Percentiles rank a stretch among this genome's conserved stretches.
Evolutionary conservation across 1,140 invertebrate species (phyloP).

Genomic region (Cydia fagiglandana): DNA sequence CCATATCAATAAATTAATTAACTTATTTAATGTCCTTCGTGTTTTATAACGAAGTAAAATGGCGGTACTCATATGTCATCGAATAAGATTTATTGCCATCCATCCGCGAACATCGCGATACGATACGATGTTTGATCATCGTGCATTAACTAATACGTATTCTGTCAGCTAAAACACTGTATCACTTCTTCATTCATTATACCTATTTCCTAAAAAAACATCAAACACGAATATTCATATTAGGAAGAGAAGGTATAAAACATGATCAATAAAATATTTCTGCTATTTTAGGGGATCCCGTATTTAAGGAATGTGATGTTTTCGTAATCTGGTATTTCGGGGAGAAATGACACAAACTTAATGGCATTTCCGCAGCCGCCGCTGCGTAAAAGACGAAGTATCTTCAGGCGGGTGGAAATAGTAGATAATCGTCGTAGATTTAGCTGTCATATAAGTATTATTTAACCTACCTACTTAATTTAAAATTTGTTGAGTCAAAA

Average conservation of each 20-base stretch:
- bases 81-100: not conserved
- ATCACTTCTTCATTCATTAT: not conserved
- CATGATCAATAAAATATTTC: not conserved
- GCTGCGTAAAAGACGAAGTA: not conserved
- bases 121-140: not conserved
- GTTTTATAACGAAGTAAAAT: not conserved
- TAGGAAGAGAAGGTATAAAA: not conserved
- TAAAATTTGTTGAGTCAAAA: too few species aligned
- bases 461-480: too few species aligned
- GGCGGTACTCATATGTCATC: not conserved
- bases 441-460: too few species aligned
- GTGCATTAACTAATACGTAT: not conserved
- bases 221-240: not conserved
- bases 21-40: not conserved
- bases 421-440: too few species aligned
- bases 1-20: not conserved
- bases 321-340: not conserved
- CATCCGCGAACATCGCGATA: not conserved
- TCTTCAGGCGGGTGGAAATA: not conserved
- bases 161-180: not conserved
- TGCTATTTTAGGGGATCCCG: not conserved
- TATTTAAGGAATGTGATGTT: conserved; percentile 6
- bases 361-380: not conserved
- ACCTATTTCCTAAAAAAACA: not conserved
- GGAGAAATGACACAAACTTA: not conserved